phyloP scores from a whole-genome alignment of 2,797 vertebrate genomes.

The Anguilla obscura region DNA sequence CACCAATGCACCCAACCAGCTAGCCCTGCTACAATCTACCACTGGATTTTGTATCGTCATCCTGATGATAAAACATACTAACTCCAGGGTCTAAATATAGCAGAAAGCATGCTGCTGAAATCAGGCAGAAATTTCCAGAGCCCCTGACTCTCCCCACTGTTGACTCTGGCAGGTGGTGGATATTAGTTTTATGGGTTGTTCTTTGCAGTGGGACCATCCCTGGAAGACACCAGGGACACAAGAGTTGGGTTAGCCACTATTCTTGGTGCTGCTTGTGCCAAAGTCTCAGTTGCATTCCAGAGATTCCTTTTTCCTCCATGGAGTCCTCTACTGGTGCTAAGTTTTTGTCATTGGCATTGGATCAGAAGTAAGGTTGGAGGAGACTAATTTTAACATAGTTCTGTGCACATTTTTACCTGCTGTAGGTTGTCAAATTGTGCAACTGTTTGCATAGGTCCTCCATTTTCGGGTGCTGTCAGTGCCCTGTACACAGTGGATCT shows the following conservation, averaged over 20 bases:
- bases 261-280: neutral
- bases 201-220: neutral
- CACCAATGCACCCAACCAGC: too few relatives aligned
- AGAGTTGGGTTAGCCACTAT: neutral
- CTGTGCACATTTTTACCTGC: neutral
- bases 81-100: neutral
- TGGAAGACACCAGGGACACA: neutral
- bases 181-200: neutral
- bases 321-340: neutral
- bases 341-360: neutral
- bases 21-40: neutral
- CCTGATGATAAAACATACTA: neutral
- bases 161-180: neutral
- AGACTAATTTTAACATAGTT: neutral
- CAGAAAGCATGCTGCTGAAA: neutral
- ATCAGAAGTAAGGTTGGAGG: neutral
- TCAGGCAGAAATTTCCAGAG: neutral
- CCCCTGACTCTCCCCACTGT: neutral
- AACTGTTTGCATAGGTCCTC: neutral
- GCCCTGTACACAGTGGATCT: constrained; percentile 6
- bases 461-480: neutral
- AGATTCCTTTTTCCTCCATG: neutral
- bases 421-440: neutral
- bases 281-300: neutral
- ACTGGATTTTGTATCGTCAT: neutral